Percentiles rank a stretch among this genome's conserved stretches.
Evolutionary conservation across 2,797 vertebrate genomes (phyloP).

Genomic region (Poecile montanus): DNA sequence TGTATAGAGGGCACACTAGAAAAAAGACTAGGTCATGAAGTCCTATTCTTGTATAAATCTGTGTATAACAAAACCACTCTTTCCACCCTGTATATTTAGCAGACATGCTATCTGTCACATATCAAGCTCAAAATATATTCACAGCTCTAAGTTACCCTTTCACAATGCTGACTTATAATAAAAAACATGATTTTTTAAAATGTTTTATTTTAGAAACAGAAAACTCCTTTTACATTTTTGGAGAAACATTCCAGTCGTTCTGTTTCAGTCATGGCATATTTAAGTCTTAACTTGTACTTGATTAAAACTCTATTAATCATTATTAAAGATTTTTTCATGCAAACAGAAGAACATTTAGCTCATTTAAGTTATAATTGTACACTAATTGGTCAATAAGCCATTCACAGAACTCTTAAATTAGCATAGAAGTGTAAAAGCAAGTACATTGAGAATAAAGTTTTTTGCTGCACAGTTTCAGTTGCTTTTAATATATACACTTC

Average conservation of each 20-base stretch:
- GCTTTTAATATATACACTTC: background rate
- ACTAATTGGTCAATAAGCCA: conserved; percentile 67
- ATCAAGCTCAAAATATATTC: background rate
- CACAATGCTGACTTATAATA: background rate
- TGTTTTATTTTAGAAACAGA: background rate
- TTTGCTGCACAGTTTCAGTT: background rate
- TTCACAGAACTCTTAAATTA: conserved; percentile 61
- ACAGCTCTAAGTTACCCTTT: background rate
- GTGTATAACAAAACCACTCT: background rate
- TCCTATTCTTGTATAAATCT: background rate
- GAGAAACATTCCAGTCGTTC: conserved; percentile 4
- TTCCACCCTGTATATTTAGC: background rate
- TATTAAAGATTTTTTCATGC: conserved; percentile 67
- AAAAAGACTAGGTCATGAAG: background rate
- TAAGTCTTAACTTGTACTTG: conserved; percentile 44
- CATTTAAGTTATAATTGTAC: conserved; percentile 62
- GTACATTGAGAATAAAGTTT: background rate
- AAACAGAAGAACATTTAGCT: conserved; percentile 67
- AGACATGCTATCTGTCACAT: background rate
- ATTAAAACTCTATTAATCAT: conserved; percentile 74
- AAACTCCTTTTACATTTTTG: background rate
- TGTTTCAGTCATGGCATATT: conserved; percentile 10
- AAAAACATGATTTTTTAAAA: background rate
- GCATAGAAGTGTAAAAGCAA: conserved; percentile 20
- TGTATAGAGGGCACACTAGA: background rate